Evolutionary conservation across 1,140 invertebrate species (phyloP).

Genomic region (Brachionus sp.): DNA sequence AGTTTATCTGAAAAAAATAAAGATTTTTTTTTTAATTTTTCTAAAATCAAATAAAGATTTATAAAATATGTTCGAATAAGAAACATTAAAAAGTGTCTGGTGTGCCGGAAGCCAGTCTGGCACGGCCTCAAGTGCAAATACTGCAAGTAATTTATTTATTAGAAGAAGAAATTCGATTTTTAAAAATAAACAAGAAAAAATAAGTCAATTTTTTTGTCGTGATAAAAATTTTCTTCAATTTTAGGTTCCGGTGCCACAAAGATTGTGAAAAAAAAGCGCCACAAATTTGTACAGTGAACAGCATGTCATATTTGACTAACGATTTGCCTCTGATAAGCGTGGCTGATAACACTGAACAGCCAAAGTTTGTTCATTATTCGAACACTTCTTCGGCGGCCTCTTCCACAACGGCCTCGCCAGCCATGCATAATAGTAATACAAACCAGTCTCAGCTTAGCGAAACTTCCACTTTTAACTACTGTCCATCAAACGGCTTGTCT

Average conservation of each 20-base stretch:
- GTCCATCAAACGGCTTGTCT: neutral
- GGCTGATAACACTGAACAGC: neutral
- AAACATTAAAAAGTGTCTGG: slow-evolving; percentile 37
- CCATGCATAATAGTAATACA: neutral
- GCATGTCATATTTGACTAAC: neutral
- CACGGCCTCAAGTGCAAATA: slow-evolving; percentile 45
- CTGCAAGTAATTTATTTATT: slow-evolving; percentile 9
- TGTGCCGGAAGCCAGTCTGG: slow-evolving; percentile 36
- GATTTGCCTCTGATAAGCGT: slow-evolving; percentile 15
- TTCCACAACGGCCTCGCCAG: slow-evolving; percentile 18
- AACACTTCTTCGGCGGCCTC: slow-evolving; percentile 21
- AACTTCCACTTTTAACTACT: neutral
- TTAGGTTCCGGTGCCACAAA: slow-evolving; percentile 42
- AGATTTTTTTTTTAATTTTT: too few species aligned
- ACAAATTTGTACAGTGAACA: slow-evolving; percentile 2
- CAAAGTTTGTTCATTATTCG: neutral
- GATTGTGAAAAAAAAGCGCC: slow-evolving; percentile 14
- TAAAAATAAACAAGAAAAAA: neutral
- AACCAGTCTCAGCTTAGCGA: slow-evolving; percentile 6
- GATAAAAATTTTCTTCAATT: too few species aligned
- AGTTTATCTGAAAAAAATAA: too few species aligned
- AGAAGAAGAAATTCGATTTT: neutral
- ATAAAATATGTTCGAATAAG: slow-evolving; percentile 42
- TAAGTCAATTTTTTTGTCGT: too few species aligned
- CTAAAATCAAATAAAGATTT: too few species aligned